Evolutionary conservation across 2,113 vertebrate genomes (phyloP), one percentile per base, ranked within the genome.

Genomic region (Phrynosoma platyrhinos): DNA sequence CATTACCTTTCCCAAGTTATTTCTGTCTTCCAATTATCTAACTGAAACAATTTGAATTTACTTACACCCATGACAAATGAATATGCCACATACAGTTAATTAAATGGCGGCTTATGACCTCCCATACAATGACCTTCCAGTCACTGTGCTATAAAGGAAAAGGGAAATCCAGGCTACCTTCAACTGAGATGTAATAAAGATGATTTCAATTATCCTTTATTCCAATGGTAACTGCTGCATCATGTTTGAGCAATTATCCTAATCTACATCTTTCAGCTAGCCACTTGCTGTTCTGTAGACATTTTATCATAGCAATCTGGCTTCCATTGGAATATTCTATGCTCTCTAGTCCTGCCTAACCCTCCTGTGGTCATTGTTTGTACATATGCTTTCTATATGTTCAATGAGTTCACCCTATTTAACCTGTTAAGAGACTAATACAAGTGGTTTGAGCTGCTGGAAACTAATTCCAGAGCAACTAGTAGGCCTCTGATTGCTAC

Each of bases 41-140:
- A 90, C 32, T 86, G 66, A 93, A 91, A 7, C 0, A 64, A 79
- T 86, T 94, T 87, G 9, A 58, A 77, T 83, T 90, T 82, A 53
- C 16, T 88, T 88, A 12, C 9, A 84, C 21, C 2, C 0, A 42
- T 55, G 25, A 89, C 7, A 84, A 88, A 91, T 12, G 2, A 92
- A 64, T 23, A 82, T 0, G 0, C 47, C 9, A 53, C 25, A 83
- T 27, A 53, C 9, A 8, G 21, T 42, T 78, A 58, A 88, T 87
- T 85, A 88, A 84, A 74, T 2, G 88, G 10, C 6, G 89, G n/a
- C 58, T 88, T 68, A 40, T 74, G n/a, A 68, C 5, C 27, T 80
- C 25, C 9, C 10, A 58, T 14, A 91, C 27, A 78, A 9, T n/a
- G n/a, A n/a, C n/a, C n/a, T n/a, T n/a, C 6, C 21, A 76, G 14